Percentiles rank a stretch among this genome's conserved stretches.
These are phyloP conservation scores for cat (Felis catus) DNA, from an alignment of 2,113 vertebrate species.

Conservation along the genomic window DNA sequence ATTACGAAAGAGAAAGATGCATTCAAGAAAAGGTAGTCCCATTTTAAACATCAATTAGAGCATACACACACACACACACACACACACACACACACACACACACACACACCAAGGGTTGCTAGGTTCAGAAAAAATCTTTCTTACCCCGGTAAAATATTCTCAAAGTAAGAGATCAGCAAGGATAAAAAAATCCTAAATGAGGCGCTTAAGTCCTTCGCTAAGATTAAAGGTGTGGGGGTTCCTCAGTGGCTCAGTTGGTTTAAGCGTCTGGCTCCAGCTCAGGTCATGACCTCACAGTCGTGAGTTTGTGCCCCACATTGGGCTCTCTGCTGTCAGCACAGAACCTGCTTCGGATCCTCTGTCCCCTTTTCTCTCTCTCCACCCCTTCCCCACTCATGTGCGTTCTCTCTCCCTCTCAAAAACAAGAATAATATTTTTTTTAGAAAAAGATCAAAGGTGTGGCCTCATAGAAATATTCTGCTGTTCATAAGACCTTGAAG, in stretches of 20 bases:
- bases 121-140: not conserved
- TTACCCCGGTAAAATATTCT: not conserved
- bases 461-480: not conserved
- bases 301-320: no score
- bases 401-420: no score
- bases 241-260: no score
- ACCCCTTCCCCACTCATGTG: no score
- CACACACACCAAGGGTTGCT: not conserved
- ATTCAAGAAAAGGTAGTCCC: not conserved
- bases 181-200: not conserved
- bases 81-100: not conserved
- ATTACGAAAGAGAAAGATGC: not conserved
- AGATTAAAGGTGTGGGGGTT: not conserved
- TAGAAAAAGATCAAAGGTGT: not conserved
- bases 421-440: no score
- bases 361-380: no score
- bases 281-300: no score
- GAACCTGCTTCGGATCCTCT: no score
- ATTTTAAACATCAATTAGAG: not conserved
- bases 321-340: no score
- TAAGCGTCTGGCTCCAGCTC: no score
- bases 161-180: not conserved
- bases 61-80: no score
- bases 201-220: not conserved
- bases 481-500: not conserved